Base-by-base conservation (phyloP, 2,888 invertebrate species). In the Lasioglossum calceatum region DNA sequence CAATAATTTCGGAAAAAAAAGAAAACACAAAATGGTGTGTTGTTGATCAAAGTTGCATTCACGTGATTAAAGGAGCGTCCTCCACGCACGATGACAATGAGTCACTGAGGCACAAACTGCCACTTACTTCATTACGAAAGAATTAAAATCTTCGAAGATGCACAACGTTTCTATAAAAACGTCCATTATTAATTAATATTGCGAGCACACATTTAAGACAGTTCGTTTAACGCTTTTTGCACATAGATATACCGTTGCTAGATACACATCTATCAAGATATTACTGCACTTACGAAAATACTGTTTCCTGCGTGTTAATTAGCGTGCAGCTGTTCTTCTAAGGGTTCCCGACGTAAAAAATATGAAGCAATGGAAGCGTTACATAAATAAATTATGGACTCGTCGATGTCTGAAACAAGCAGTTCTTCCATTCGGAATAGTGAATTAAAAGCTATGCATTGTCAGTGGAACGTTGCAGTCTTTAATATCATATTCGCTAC, bases 311-410 rank as follows among this genome's bases (percentile, higher is more conserved):
- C 1, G 23, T 39, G 10, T 70, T 70, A 70, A 70, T 70, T 39
- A 70, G 12, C 12, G 70, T 39, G n/a, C 70, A 70, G 39, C 23
- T 70, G 23, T 70, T 39, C 23, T 10, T 12, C 4, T 39, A 39
- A 39, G 39, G 36, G 70, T 10, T 23, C 1, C 36, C 23, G 12
- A 70, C 70, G 23, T n/a, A 36, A n/a, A 19, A 39, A 70, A 39
- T 39, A n/a, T 39, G 70, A 39, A 10, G 70, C 70, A 70, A 70
- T 39, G 39, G 10, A 39, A 70, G 36, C 23, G 23, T 70, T 70
- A 70, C 70, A 39, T n/a, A 70, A 39, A 39, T 70, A 70, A 70
- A 70, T 70, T 39, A 70, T 12, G 70, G 70, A 5, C 39, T 39
- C 23, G 10, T 23, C 36, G 23, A 23, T 23, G 70, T 70, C 23